phyloP scores from a whole-genome alignment of 2,888 invertebrate species.

The Conistra vaccinii region DNA sequence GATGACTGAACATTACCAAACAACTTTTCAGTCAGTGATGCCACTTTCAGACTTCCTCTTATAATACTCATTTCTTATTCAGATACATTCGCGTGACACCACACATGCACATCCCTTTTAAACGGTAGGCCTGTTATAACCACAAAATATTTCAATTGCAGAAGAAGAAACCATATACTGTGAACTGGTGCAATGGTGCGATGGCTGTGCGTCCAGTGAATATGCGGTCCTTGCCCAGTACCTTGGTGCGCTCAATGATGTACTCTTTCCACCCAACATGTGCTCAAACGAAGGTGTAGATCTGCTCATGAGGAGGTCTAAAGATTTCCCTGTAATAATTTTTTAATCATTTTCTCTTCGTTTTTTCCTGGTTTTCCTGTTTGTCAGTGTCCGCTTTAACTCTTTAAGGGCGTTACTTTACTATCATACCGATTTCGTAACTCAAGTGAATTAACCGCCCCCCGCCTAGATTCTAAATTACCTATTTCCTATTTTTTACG shows the following conservation, averaged over 20 bases:
- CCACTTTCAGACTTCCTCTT: no score
- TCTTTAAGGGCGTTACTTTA: not conserved
- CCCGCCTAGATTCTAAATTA: no score
- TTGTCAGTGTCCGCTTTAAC: not conserved
- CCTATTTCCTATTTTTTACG: no score
- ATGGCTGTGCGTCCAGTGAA: slow-evolving; percentile 73
- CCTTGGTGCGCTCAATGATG: slow-evolving; percentile 91
- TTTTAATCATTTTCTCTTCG: slow-evolving; percentile 18
- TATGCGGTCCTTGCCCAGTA: slow-evolving; percentile 92
- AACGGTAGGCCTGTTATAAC: not conserved
- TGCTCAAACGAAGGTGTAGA: slow-evolving; percentile 92
- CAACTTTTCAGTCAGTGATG: no score
- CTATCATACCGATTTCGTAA: not conserved
- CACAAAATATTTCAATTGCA: slow-evolving; percentile 67
- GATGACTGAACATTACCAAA: no score
- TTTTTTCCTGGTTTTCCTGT: not conserved
- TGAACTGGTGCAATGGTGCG: slow-evolving; percentile 92
- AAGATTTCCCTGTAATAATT: slow-evolving; percentile 91
- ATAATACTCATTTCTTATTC: no score
- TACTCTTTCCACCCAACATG: slow-evolving; percentile 92
- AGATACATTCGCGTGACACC: no score
- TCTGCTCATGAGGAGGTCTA: slow-evolving; percentile 92
- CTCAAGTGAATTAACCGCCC: not conserved
- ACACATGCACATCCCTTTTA: no score
- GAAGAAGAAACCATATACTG: slow-evolving; percentile 91